phyloP scores from a whole-genome alignment of 2,797 vertebrate species.

The Yasuhikotakia modesta region DNA sequence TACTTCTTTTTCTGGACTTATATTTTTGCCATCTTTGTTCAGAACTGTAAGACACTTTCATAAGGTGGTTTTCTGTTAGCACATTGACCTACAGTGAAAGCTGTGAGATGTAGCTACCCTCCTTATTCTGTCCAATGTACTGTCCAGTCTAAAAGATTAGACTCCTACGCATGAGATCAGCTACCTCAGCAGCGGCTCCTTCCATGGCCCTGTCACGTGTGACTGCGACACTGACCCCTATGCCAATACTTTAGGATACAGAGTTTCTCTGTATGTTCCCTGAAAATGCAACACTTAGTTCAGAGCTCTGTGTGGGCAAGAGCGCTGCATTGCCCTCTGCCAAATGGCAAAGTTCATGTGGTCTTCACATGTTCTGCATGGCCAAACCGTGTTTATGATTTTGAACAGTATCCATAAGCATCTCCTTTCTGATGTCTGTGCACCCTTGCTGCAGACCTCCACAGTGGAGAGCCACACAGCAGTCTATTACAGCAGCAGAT shows the following conservation, averaged over 20 bases:
- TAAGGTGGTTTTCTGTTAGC: constrained; percentile 70
- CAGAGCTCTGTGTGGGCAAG: neutral
- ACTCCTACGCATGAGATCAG: constrained; percentile 71
- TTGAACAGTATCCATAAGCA: neutral
- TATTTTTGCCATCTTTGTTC: constrained; percentile 59
- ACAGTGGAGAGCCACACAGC: neutral
- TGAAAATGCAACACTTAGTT: constrained; percentile 2
- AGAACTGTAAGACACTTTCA: constrained; percentile 66
- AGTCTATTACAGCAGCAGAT: neutral
- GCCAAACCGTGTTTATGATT: neutral
- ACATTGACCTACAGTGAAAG: constrained; percentile 72
- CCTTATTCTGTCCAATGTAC: constrained; percentile 47
- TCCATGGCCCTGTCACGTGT: constrained; percentile 61
- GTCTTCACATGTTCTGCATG: neutral
- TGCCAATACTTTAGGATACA: constrained; percentile 23
- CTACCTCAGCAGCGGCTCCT: constrained; percentile 77
- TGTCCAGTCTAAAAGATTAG: constrained; percentile 64
- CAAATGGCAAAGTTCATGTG: constrained; percentile 4
- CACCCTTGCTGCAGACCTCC: neutral
- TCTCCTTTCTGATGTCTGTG: neutral
- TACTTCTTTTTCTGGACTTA: constrained; percentile 63
- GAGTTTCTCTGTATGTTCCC: neutral
- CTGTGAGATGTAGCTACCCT: constrained; percentile 67
- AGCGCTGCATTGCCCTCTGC: neutral
- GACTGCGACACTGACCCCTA: constrained; percentile 62